These are phyloP conservation scores for Lutjanus argentimaculatus DNA, from an alignment of 2,797 vertebrate genomes.

Conservation along the genomic window DNA sequence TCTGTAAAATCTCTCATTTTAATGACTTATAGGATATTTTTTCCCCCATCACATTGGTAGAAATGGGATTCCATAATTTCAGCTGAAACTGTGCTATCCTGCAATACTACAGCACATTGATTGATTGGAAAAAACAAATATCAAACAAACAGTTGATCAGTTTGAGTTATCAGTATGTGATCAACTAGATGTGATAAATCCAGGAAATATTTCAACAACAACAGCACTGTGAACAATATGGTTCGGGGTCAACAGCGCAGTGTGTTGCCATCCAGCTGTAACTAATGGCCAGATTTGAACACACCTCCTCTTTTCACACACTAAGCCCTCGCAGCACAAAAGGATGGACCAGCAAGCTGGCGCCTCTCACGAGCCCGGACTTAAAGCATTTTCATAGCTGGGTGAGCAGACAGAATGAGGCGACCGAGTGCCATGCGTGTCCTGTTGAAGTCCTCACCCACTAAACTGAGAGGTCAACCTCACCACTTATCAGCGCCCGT, in stretches of 20 bases:
- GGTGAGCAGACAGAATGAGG: constrained; percentile 89
- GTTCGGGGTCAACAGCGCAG: constrained; percentile 58
- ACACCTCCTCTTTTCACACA: constrained; percentile 79
- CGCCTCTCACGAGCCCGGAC: constrained; percentile 80
- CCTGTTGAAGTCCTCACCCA: constrained; percentile 49
- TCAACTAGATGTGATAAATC: constrained; percentile 1
- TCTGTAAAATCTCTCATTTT: too few relatives aligned
- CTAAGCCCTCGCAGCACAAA: constrained; percentile 83
- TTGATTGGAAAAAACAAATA: too few relatives aligned
- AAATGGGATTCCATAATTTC: constrained; percentile 2
- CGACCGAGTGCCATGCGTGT: constrained; percentile 70
- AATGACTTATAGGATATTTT: too few relatives aligned
- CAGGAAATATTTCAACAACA: constrained; percentile 30
- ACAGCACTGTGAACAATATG: constrained; percentile 29
- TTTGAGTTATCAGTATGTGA: not conserved
- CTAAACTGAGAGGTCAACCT: constrained; percentile 53
- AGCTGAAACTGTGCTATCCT: constrained; percentile 6
- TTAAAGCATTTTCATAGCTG: constrained; percentile 87
- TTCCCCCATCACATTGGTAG: too few relatives aligned
- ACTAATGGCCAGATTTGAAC: constrained; percentile 79
- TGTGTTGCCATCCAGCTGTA: constrained; percentile 68
- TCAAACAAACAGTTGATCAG: not conserved
- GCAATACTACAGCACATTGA: not conserved
- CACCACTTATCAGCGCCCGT: constrained; percentile 24
- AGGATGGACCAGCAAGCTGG: constrained; percentile 69